Percentiles rank a stretch among this genome's conserved stretches.
Evolutionary conservation across 2,113 vertebrate genomes (phyloP).

Genomic region (Carollia perspicillata): DNA sequence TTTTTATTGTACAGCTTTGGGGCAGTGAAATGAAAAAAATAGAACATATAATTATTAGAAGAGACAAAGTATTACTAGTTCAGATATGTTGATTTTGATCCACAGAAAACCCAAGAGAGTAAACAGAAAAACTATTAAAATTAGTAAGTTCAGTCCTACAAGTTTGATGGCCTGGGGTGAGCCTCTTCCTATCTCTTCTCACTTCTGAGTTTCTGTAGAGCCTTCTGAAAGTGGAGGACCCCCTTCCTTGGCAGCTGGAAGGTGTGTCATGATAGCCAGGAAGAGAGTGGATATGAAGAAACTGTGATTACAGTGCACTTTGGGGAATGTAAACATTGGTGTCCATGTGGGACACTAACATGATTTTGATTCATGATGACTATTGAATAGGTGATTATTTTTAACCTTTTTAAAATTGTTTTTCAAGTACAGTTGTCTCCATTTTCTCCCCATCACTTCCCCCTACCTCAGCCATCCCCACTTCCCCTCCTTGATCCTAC

Average conservation of each 20-base stretch:
- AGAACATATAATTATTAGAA: too few relatives aligned
- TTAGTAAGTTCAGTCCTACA: background rate
- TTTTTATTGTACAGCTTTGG: background rate
- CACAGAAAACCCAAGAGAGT: background rate
- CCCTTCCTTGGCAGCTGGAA: background rate
- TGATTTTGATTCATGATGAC: background rate
- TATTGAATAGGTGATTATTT: background rate
- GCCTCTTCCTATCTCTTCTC: background rate
- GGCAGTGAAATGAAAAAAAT: background rate
- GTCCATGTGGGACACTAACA: rapidly evolving
- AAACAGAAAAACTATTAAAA: background rate
- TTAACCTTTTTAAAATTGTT: background rate
- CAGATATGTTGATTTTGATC: background rate
- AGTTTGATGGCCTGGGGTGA: background rate
- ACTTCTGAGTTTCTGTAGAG: background rate
- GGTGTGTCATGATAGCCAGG: background rate
- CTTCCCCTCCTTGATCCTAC: too few relatives aligned
- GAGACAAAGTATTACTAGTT: background rate
- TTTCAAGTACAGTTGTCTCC: too few relatives aligned
- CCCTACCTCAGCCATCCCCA: too few relatives aligned
- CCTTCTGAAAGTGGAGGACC: background rate
- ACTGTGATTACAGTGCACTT: background rate
- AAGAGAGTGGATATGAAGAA: background rate
- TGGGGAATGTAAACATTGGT: background rate
- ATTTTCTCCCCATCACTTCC: too few relatives aligned